Percentiles rank a stretch among this genome's conserved stretches.
Conservation (phyloP, 1,140 invertebrate genomes). For the Agraylea sexmaculata region DNA sequence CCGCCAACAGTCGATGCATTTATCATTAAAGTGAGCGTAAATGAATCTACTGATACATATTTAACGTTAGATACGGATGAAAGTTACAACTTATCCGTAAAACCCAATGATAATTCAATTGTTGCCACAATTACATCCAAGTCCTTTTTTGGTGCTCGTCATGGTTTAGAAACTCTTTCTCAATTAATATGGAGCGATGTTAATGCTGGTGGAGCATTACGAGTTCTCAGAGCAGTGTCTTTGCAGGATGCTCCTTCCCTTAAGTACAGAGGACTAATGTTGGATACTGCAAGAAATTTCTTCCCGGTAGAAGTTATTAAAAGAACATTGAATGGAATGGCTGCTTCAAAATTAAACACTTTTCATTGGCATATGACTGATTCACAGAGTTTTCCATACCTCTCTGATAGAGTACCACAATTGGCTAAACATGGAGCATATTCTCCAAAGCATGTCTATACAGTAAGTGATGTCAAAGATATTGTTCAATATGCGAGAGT, state of each 20-base stretch:
- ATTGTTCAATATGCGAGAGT: slow-evolving; percentile 53
- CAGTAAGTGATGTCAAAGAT: slow-evolving; percentile 49
- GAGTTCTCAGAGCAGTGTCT: slow-evolving; percentile 44
- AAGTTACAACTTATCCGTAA: slow-evolving; percentile 53
- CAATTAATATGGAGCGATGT: slow-evolving; percentile 67
- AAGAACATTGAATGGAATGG: slow-evolving; percentile 64
- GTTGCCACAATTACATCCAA: slow-evolving; percentile 51
- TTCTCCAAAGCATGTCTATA: slow-evolving; percentile 54
- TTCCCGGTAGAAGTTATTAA: slow-evolving; percentile 56
- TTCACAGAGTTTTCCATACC: slow-evolving; percentile 70
- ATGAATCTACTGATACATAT: slow-evolving; percentile 37
- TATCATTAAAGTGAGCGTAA: slow-evolving; percentile 40
- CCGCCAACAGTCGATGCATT: slow-evolving; percentile 32
- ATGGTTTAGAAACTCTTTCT: slow-evolving; percentile 66
- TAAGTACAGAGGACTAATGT: slow-evolving; percentile 55
- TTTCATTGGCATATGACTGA: slow-evolving; percentile 81
- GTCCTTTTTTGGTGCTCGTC: slow-evolving; percentile 65
- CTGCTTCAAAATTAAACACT: slow-evolving; percentile 68
- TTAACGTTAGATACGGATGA: slow-evolving; percentile 60
- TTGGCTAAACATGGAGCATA: slow-evolving; percentile 66
- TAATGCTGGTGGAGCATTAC: slow-evolving; percentile 45
- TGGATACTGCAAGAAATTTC: slow-evolving; percentile 69
- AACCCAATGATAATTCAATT: slow-evolving; percentile 38
- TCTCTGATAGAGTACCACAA: slow-evolving; percentile 54
- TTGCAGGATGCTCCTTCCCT: slow-evolving; percentile 49